Percentiles rank a stretch among this genome's conserved stretches.
Conservation (phyloP, 2,113 vertebrate genomes). For the Corydoras sp. region DNA sequence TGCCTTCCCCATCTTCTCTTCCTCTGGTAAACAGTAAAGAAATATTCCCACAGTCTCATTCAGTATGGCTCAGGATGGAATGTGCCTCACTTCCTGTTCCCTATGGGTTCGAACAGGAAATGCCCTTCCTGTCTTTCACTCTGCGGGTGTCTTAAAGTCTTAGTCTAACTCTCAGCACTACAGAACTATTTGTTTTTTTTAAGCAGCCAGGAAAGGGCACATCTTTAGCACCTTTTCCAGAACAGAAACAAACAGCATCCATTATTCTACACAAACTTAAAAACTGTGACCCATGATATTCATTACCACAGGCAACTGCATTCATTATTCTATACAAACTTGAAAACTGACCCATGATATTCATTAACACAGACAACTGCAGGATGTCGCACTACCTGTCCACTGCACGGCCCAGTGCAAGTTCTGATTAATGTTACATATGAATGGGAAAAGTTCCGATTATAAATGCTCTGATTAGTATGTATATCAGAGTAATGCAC, state of each 20-base stretch:
- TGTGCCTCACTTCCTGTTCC: conserved; percentile 41
- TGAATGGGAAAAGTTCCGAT: too few relatives aligned
- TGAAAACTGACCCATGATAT: neutral
- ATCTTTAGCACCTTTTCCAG: neutral
- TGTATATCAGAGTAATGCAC: too few relatives aligned
- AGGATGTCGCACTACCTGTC: too few relatives aligned
- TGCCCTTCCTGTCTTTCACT: conserved; percentile 29
- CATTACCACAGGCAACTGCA: neutral
- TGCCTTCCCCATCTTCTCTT: conserved; percentile 20
- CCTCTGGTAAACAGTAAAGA: conserved; percentile 12
- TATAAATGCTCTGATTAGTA: too few relatives aligned
- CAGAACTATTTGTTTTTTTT: neutral
- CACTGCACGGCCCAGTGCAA: too few relatives aligned
- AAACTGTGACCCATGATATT: neutral
- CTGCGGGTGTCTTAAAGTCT: conserved; percentile 19
- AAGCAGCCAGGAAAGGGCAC: neutral
- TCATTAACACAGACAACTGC: neutral
- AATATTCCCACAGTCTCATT: conserved; percentile 35
- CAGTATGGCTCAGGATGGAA: conserved; percentile 22
- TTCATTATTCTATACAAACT: neutral
- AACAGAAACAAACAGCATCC: neutral
- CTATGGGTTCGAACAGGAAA: conserved; percentile 34
- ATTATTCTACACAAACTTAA: neutral
- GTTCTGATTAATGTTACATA: too few relatives aligned
- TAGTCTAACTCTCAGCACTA: conserved; percentile 15